Conservation (phyloP, 2,797 vertebrate species). For the Philypnodon macrostomus region DNA sequence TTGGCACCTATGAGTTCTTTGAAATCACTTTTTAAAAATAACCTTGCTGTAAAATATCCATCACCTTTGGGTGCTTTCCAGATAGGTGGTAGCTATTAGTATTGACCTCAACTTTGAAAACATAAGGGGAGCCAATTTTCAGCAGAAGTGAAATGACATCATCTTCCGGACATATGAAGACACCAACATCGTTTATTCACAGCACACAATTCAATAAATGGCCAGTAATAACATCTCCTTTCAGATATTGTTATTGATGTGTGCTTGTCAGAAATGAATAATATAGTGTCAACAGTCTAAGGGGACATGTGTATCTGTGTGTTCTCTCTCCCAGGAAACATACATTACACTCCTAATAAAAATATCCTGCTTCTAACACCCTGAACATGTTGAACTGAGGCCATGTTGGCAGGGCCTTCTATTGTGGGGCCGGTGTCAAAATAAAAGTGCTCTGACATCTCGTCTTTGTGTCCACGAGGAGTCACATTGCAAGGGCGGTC, state of each 20-base stretch:
- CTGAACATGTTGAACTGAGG: slow-evolving; percentile 47
- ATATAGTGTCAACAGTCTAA: slow-evolving; percentile 21
- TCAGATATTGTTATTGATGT: slow-evolving; percentile 8
- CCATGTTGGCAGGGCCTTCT: slow-evolving; percentile 44
- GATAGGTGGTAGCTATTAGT: slow-evolving; percentile 7
- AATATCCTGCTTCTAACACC: slow-evolving; percentile 58
- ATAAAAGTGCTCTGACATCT: slow-evolving; percentile 44
- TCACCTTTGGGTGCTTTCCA: slow-evolving; percentile 9
- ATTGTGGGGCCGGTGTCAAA: slow-evolving; percentile 45
- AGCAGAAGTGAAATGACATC: background rate
- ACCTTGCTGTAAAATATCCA: slow-evolving; percentile 1
- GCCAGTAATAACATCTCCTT: slow-evolving; percentile 39
- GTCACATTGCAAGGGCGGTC: slow-evolving; percentile 55
- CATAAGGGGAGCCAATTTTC: background rate
- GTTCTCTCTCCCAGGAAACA: slow-evolving; percentile 65
- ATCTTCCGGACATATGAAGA: slow-evolving; percentile 12
- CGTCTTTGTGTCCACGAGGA: slow-evolving; percentile 55
- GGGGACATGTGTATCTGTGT: slow-evolving; percentile 38
- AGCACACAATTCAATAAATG: slow-evolving; percentile 8
- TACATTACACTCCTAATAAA: slow-evolving; percentile 55
- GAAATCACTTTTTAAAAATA: slow-evolving; percentile 7
- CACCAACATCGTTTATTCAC: slow-evolving; percentile 8
- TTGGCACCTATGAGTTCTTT: background rate
- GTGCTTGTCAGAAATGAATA: slow-evolving; percentile 25
- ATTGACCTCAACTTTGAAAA: slow-evolving; percentile 5